A percentile compares a stretch with the other conserved stretches of the same genome.
These are phyloP conservation scores for Ischnus inquisitorius DNA, from an alignment of 2,888 invertebrate species.

Conservation along the genomic window DNA sequence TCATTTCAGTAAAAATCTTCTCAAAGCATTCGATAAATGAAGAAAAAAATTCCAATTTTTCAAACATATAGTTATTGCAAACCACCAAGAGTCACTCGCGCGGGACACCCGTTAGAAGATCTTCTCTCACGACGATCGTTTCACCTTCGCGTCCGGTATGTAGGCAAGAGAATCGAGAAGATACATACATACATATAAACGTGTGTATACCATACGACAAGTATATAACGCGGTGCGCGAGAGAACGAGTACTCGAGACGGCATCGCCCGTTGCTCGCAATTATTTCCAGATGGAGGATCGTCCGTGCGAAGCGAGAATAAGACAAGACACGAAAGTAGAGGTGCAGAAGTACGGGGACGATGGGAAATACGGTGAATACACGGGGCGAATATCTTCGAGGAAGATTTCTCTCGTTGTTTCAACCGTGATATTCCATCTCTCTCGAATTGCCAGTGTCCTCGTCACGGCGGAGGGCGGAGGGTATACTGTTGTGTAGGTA, in stretches of 20 bases:
- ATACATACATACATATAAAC: constrained; percentile 21
- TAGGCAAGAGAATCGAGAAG: constrained; percentile 36
- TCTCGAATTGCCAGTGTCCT: background rate
- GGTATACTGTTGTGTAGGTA: background rate
- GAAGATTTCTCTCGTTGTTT: constrained; percentile 33
- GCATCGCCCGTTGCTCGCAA: constrained; percentile 43
- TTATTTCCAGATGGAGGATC: constrained; percentile 53
- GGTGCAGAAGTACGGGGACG: constrained; percentile 23
- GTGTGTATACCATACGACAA: background rate
- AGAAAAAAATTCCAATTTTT: background rate
- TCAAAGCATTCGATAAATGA: background rate
- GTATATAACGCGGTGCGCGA: background rate
- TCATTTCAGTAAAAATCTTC: background rate
- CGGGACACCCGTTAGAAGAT: constrained; percentile 36
- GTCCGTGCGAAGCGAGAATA: constrained; percentile 41
- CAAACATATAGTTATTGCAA: background rate
- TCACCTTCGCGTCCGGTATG: constrained; percentile 48
- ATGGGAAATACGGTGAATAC: constrained; percentile 52
- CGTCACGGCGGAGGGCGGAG: background rate
- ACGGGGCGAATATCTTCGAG: constrained; percentile 43
- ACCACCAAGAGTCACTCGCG: background rate
- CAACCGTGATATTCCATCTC: constrained; percentile 26
- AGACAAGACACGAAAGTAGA: constrained; percentile 17
- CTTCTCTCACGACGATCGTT: constrained; percentile 55
- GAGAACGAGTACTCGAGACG: background rate